Evolutionary conservation across 2,113 vertebrate genomes (phyloP).

Genomic region (Microtus ochrogaster): DNA sequence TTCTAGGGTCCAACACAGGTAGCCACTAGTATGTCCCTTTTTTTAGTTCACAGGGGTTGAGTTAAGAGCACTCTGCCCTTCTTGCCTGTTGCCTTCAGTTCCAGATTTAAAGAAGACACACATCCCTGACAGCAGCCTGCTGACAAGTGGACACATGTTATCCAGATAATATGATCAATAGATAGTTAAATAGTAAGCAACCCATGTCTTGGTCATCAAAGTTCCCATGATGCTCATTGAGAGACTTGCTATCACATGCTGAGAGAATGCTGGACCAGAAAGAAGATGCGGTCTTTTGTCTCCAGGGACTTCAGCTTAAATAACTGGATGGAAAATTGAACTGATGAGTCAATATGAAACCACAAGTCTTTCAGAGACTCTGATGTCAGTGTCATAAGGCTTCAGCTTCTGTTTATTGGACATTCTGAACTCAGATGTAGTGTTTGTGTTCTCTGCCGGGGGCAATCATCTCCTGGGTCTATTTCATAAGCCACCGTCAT

Average conservation of each 20-base stretch:
- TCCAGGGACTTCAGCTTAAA: not conserved
- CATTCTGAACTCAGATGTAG: rapidly evolving
- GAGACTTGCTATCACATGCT: not conserved
- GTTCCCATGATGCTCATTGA: not conserved
- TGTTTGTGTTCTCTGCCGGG: not conserved
- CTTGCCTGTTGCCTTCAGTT: not conserved
- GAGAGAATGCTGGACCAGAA: not conserved
- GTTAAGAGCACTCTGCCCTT: rapidly evolving
- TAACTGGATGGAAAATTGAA: not conserved
- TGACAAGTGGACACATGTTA: rapidly evolving
- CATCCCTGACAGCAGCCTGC: not conserved
- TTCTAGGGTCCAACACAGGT: not conserved
- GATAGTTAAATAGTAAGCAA: not conserved
- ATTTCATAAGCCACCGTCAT: not conserved
- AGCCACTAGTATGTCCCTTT: not conserved
- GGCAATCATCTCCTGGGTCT: not conserved
- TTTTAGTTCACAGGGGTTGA: not conserved
- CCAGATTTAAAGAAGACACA: not conserved
- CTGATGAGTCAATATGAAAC: not conserved
- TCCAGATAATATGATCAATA: too few species aligned
- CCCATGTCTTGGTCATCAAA: not conserved
- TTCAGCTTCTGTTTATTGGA: not conserved
- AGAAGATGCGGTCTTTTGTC: not conserved
- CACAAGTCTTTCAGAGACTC: too few species aligned
- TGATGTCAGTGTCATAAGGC: rapidly evolving